Conservation (phyloP, 2,113 vertebrate genomes). For the Sakesphorus luctuosus region DNA sequence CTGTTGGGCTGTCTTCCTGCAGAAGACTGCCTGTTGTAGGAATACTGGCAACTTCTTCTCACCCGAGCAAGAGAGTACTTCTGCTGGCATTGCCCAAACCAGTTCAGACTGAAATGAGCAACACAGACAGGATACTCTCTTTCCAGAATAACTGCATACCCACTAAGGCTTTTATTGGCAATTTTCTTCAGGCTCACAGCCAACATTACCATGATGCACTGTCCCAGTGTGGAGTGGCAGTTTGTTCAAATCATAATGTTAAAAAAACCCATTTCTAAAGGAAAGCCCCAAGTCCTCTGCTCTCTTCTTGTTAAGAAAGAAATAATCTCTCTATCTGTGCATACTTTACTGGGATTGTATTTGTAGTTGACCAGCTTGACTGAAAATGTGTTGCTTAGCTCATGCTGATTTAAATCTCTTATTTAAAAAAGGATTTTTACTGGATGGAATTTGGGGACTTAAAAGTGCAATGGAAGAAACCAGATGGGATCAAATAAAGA, state of each 20-base stretch:
- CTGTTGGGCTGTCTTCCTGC: background rate
- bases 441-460: background rate
- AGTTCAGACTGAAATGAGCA: background rate
- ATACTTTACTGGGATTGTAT: background rate
- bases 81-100: fast-evolving
- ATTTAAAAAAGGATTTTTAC: background rate
- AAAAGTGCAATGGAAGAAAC: background rate
- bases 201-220: background rate
- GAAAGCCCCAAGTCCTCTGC: background rate
- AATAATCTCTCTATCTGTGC: background rate
- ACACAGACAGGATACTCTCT: background rate
- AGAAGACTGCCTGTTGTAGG: background rate
- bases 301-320: background rate
- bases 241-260: background rate
- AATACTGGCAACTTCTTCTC: background rate
- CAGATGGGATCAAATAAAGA: background rate
- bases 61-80: background rate
- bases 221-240: background rate
- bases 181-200: background rate
- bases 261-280: background rate
- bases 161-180: background rate
- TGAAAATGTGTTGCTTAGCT: background rate
- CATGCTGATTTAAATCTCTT: background rate
- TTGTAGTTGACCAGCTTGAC: background rate
- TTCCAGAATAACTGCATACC: background rate